phyloP scores from a whole-genome alignment of 1,140 invertebrate species.

The Muscidifurax raptorellus region DNA sequence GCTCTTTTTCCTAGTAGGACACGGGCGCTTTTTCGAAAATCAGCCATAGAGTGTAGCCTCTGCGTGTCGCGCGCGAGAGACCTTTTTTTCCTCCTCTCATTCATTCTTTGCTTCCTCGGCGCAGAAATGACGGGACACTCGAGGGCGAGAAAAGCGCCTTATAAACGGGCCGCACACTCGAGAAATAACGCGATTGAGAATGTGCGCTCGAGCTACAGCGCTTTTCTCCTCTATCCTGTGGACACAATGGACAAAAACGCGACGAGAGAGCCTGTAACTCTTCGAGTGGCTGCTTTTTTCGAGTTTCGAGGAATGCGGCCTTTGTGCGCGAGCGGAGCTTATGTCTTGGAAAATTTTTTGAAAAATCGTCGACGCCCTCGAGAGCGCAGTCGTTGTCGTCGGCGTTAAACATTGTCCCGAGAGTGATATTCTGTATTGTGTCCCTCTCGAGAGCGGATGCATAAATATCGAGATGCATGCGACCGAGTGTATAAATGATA shows the following conservation, averaged over 20 bases:
- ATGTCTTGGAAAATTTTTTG: conserved; percentile 21
- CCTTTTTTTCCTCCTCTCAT: conserved; percentile 11
- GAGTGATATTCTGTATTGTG: no score
- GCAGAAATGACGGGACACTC: conserved; percentile 3
- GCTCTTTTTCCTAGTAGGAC: conserved; percentile 29
- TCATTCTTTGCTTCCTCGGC: not conserved
- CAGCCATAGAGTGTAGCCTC: not conserved
- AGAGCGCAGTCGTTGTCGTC: not conserved
- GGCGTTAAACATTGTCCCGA: no score
- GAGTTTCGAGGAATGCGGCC: conserved; percentile 17
- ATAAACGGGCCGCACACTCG: not conserved
- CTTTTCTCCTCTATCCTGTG: conserved; percentile 5
- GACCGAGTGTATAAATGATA: not conserved
- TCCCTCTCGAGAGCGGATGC: not conserved
- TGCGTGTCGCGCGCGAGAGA: not conserved
- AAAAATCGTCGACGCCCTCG: not conserved
- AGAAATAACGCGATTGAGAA: conserved; percentile 30
- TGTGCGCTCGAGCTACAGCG: not conserved
- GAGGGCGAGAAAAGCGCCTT: conserved; percentile 37
- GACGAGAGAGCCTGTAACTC: conserved; percentile 7
- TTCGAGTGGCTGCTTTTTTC: conserved; percentile 35
- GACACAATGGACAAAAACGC: conserved; percentile 24
- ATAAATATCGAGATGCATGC: not conserved
- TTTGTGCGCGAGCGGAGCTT: not conserved
- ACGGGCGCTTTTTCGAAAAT: conserved; percentile 16